phyloP scores from a whole-genome alignment of 2,888 invertebrate genomes.

The Ernsta delagoae region DNA sequence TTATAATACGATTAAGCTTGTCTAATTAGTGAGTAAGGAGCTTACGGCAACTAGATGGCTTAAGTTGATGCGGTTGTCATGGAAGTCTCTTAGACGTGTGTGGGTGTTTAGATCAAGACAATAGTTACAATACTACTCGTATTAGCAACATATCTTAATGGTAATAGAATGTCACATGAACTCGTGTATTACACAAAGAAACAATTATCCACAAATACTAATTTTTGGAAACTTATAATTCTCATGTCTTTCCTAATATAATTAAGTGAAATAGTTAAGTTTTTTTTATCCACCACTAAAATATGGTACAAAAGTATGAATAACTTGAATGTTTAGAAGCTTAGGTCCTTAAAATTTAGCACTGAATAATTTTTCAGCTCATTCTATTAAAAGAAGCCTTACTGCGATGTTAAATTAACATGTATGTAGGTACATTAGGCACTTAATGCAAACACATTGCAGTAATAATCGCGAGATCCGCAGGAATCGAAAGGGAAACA shows the following conservation, averaged over 20 bases:
- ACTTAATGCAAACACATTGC: constrained; percentile 1
- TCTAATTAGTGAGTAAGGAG: constrained; percentile 29
- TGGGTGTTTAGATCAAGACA: neutral
- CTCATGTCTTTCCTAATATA: no score
- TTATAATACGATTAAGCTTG: constrained; percentile 28
- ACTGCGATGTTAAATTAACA: no score
- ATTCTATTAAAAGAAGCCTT: no score
- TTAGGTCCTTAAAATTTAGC: no score
- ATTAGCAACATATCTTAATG: neutral
- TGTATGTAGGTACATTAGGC: neutral
- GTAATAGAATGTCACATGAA: neutral
- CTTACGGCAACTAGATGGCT: constrained; percentile 20
- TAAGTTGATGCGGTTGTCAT: constrained; percentile 13
- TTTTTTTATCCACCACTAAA: no score
- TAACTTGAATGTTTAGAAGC: no score
- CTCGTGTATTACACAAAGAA: no score
- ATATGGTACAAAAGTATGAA: no score
- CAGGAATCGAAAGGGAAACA: constrained; percentile 37
- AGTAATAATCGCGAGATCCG: constrained; percentile 23
- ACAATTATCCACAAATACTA: no score
- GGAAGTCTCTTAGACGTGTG: neutral
- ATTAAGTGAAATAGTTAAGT: no score
- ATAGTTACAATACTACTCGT: neutral
- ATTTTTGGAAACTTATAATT: no score
- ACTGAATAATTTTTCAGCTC: no score